Conservation (phyloP, 2,113 vertebrate species). For the Periophthalmus modestus region DNA sequence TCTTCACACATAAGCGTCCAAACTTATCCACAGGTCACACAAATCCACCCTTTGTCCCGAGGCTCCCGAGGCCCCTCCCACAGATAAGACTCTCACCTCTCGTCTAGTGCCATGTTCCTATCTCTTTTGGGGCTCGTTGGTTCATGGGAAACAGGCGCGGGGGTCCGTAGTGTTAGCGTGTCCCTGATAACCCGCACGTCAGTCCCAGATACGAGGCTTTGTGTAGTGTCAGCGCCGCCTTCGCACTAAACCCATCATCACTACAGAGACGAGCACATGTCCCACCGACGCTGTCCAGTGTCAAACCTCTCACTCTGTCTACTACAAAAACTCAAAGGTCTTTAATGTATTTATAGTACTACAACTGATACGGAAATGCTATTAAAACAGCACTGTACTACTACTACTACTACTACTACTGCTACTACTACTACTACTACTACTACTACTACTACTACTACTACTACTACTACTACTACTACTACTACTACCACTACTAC, state of each 20-base stretch:
- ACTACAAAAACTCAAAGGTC: not conserved
- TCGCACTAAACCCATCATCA: conserved; percentile 62
- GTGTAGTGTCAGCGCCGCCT: conserved; percentile 78
- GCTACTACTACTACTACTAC: too few species aligned
- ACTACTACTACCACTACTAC: too few species aligned
- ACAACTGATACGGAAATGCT: too few species aligned
- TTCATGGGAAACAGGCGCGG: conserved; percentile 75
- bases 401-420: too few species aligned
- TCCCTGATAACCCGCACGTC: conserved; percentile 82
- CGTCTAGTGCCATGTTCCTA: conserved; percentile 51
- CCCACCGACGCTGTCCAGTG: conserved; percentile 41
- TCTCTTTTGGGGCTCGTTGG: conserved; percentile 72
- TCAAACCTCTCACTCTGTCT: conserved; percentile 18
- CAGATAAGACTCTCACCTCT: conserved; percentile 58
- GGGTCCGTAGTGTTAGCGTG: conserved; percentile 42
- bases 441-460: too few species aligned
- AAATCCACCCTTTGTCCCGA: conserved; percentile 17
- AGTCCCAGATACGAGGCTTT: conserved; percentile 80
- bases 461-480: too few species aligned
- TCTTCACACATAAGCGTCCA: not conserved
- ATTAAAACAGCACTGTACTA: too few species aligned
- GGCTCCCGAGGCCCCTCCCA: conserved; percentile 36
- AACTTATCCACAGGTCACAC: conserved; percentile 11
- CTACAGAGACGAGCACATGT: conserved; percentile 48
- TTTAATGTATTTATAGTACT: too few species aligned